phyloP scores from a whole-genome alignment of 2,797 vertebrate species.

The Gymnoscopelus microlampas region DNA sequence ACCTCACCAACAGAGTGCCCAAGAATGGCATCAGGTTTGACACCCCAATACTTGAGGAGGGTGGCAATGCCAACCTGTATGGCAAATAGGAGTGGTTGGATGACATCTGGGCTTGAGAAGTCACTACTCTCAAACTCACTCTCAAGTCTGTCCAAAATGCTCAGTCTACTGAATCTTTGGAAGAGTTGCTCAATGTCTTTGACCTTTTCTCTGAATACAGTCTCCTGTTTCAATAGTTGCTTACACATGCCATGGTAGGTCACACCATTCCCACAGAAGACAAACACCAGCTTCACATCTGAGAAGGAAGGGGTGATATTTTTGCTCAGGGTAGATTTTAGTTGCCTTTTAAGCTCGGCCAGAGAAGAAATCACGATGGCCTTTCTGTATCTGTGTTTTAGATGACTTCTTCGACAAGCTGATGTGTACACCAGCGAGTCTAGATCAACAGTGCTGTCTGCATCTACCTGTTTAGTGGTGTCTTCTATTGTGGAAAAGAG shows the following conservation, averaged over 20 bases:
- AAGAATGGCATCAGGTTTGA: constrained; percentile 79
- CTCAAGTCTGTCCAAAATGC: constrained; percentile 58
- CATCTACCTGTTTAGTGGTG: constrained; percentile 64
- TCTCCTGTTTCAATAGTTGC: constrained; percentile 69
- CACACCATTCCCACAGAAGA: constrained; percentile 80
- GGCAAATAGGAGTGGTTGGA: constrained; percentile 86
- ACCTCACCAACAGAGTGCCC: constrained; percentile 89
- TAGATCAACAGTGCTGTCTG: constrained; percentile 50
- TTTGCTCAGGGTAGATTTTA: constrained; percentile 32
- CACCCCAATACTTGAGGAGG: constrained; percentile 85
- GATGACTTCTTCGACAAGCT: constrained; percentile 81
- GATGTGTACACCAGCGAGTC: constrained; percentile 78
- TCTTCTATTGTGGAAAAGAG: constrained; percentile 66
- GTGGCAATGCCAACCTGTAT: constrained; percentile 83
- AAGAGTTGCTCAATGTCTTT: constrained; percentile 71
- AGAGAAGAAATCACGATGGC: constrained; percentile 75
- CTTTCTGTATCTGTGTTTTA: constrained; percentile 73
- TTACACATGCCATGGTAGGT: constrained; percentile 71
- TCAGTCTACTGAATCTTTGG: constrained; percentile 47
- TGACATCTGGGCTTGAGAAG: constrained; percentile 72
- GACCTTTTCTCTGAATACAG: constrained; percentile 76
- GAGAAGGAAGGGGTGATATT: constrained; percentile 35
- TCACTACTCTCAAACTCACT: constrained; percentile 47
- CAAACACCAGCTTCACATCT: constrained; percentile 72
- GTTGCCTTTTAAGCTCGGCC: constrained; percentile 65